Conservation (phyloP, 1,140 invertebrate species). For the Hyposmocoma kahamanoa region DNA sequence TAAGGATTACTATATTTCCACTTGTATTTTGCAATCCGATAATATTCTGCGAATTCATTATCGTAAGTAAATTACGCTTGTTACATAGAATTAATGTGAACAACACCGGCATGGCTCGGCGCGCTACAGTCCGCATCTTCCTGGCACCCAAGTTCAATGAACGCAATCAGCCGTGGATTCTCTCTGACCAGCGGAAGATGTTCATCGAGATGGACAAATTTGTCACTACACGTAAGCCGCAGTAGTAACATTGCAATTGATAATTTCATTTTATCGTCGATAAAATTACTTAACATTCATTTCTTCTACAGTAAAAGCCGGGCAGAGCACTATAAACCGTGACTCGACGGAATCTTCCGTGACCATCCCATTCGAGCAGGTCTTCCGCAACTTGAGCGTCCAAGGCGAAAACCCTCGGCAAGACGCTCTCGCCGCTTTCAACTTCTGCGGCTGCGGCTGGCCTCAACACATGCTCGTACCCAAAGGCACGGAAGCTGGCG, state of each 20-base stretch:
- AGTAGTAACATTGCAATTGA: constrained; percentile 25
- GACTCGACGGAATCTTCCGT: constrained; percentile 79
- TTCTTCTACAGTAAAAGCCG: constrained; percentile 75
- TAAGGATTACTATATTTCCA: constrained; percentile 27
- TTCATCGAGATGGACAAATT: constrained; percentile 90
- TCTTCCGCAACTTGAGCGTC: constrained; percentile 79
- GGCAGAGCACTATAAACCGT: constrained; percentile 78
- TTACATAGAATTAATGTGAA: constrained; percentile 77
- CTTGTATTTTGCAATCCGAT: too few relatives aligned
- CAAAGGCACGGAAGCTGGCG: constrained; percentile 81
- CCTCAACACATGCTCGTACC: constrained; percentile 89
- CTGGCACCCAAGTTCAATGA: constrained; percentile 84
- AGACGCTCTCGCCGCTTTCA: constrained; percentile 74
- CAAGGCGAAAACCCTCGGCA: constrained; percentile 66
- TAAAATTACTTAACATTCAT: not conserved
- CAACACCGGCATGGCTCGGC: constrained; percentile 67
- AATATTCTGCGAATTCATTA: too few relatives aligned
- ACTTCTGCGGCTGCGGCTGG: constrained; percentile 92
- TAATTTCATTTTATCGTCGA: not conserved
- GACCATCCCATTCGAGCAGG: constrained; percentile 83
- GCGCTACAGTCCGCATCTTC: constrained; percentile 84
- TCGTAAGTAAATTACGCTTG: too few relatives aligned
- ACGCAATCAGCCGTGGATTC: constrained; percentile 77
- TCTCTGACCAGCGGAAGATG: constrained; percentile 80
- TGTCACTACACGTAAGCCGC: constrained; percentile 75